Evolutionary conservation across 2,888 invertebrate genomes (phyloP).

Genomic region (Nipponacmea schrenckii): DNA sequence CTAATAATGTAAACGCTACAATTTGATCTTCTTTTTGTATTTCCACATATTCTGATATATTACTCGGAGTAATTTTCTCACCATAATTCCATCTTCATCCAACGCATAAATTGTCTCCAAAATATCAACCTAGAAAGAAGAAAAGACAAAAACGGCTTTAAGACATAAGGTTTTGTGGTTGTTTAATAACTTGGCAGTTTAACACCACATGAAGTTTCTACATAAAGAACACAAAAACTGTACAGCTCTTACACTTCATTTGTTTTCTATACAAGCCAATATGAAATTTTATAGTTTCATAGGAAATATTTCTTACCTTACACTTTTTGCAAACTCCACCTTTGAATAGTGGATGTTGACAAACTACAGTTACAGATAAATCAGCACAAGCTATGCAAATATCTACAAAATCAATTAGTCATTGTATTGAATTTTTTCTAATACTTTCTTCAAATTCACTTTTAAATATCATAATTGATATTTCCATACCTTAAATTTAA

Average conservation of each 20-base stretch:
- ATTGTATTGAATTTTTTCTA: background rate
- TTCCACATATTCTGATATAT: no score
- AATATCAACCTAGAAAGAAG: constrained; percentile 40
- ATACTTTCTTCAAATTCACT: no score
- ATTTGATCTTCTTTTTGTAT: no score
- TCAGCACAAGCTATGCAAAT: constrained; percentile 39
- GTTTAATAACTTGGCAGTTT: background rate
- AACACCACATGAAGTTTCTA: background rate
- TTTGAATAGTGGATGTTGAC: constrained; percentile 45
- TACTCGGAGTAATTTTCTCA: no score
- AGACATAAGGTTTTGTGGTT: background rate
- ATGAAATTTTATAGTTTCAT: no score
- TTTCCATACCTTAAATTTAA: no score
- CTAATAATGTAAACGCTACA: no score
- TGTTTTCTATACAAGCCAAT: no score
- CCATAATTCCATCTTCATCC: constrained; percentile 52
- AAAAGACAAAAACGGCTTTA: background rate
- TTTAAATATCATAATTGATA: no score
- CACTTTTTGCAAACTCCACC: constrained; percentile 40
- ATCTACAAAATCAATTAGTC: constrained; percentile 25
- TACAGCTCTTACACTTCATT: background rate
- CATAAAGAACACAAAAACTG: no score
- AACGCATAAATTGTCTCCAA: constrained; percentile 52
- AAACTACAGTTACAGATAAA: constrained; percentile 20
- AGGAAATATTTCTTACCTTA: constrained; percentile 21